phyloP scores from a whole-genome alignment of 2,888 invertebrate genomes.

The Oscheius myriophilus region DNA sequence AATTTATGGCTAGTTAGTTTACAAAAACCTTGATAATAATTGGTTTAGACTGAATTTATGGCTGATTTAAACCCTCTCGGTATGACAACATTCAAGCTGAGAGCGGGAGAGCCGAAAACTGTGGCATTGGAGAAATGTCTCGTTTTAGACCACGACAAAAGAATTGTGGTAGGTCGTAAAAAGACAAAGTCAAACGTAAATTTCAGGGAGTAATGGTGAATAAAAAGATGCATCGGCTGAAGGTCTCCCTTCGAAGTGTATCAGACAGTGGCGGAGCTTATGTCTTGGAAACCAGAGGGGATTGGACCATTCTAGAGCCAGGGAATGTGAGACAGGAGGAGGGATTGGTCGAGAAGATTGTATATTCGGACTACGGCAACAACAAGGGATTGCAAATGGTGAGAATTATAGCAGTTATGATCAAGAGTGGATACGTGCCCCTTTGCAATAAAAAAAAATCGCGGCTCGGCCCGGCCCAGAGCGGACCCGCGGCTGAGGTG shows the following conservation, averaged over 20 bases:
- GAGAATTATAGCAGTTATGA: no score
- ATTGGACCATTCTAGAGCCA: background rate
- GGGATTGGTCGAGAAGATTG: no score
- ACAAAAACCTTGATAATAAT: background rate
- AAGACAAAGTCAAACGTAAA: background rate
- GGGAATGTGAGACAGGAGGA: no score
- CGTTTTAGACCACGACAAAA: background rate
- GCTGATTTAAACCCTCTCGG: background rate
- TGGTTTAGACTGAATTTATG: conserved; percentile 1
- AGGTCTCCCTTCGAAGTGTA: background rate
- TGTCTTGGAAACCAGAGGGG: conserved; percentile 5
- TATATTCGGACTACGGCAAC: no score
- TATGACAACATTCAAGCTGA: background rate
- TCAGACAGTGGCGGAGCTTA: conserved; percentile 28
- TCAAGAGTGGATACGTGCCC: no score
- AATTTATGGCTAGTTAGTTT: background rate
- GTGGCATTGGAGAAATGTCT: background rate
- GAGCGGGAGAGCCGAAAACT: background rate
- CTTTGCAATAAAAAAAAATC: no score
- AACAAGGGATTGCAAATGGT: no score
- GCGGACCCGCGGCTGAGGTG: no score
- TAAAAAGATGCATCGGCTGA: background rate
- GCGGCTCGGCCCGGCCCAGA: no score
- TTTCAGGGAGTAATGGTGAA: conserved; percentile 1
- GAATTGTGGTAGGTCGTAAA: background rate